A percentile compares a stretch with the other conserved stretches of the same genome.
These are phyloP conservation scores for Atethmia centrago DNA, from an alignment of 2,888 invertebrate genomes.

Conservation along the genomic window DNA sequence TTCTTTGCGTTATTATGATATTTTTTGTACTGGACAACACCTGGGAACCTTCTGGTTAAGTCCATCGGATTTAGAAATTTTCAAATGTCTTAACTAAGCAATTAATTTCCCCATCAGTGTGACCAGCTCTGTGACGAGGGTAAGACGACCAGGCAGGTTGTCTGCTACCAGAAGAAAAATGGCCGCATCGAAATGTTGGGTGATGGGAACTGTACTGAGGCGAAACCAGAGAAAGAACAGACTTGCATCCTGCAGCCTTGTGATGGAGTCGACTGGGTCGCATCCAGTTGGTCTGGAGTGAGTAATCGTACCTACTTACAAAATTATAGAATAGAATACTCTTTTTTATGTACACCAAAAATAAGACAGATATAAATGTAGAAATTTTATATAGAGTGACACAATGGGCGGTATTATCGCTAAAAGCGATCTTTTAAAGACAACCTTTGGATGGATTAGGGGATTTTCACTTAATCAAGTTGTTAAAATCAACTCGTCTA, in stretches of 20 bases:
- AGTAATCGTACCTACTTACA: constrained; percentile 65
- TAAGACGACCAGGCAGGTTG: constrained; percentile 94
- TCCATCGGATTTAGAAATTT: background rate
- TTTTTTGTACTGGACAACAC: too few relatives aligned
- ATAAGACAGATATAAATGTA: too few relatives aligned
- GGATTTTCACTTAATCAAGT: too few relatives aligned
- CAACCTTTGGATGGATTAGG: too few relatives aligned
- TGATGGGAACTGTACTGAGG: constrained; percentile 92
- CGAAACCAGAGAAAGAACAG: constrained; percentile 93
- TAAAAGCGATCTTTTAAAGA: too few relatives aligned
- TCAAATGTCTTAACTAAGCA: background rate
- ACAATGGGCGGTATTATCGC: too few relatives aligned
- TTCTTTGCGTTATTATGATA: too few relatives aligned
- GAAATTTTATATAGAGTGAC: too few relatives aligned
- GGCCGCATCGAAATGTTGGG: constrained; percentile 92
- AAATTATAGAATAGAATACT: too few relatives aligned
- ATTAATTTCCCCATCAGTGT: constrained; percentile 90
- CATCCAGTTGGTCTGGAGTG: constrained; percentile 97
- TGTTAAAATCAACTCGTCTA: background rate
- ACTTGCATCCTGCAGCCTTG: constrained; percentile 95
- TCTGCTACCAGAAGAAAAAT: constrained; percentile 93
- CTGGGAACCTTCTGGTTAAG: too few relatives aligned
- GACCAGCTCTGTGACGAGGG: constrained; percentile 98
- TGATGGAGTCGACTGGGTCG: constrained; percentile 97
- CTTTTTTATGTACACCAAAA: too few relatives aligned